phyloP scores from a whole-genome alignment of 2,888 invertebrate genomes.

The Lasioglossum oenotherae region DNA sequence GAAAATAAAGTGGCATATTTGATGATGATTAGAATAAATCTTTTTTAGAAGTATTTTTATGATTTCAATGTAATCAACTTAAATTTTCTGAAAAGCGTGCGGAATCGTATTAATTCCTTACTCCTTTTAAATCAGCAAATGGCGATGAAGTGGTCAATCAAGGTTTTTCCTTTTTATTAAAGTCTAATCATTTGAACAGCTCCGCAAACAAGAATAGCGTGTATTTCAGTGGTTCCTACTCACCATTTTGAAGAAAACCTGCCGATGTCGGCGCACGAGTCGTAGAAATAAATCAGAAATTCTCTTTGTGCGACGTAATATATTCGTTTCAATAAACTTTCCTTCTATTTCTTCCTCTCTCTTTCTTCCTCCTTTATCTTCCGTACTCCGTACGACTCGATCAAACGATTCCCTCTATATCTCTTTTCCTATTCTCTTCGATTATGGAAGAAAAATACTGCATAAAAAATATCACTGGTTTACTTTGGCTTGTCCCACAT shows the following conservation, averaged over 20 bases:
- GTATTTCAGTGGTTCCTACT: conserved; percentile 60
- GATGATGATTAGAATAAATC: too few relatives aligned
- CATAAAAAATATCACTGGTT: conserved; percentile 72
- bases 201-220: too few relatives aligned
- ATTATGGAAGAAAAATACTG: conserved; percentile 56
- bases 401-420: conserved; percentile 12
- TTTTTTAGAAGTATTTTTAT: background rate
- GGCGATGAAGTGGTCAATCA: background rate
- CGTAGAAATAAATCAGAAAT: conserved; percentile 35
- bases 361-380: background rate
- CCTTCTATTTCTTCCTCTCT: background rate
- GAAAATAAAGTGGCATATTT: too few relatives aligned
- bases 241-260: conserved; percentile 78
- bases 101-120: background rate
- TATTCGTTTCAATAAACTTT: conserved; percentile 4
- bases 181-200: too few relatives aligned
- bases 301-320: background rate
- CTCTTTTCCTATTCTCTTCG: conserved; percentile 16
- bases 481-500: conserved; percentile 73
- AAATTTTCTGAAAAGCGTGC: background rate
- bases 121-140: background rate
- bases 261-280: conserved; percentile 74
- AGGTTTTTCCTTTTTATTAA: too few relatives aligned
- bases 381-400: conserved; percentile 8
- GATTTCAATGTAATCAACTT: background rate